A percentile compares a stretch with the other conserved stretches of the same genome.
phyloP scores from a whole-genome alignment of 2,797 vertebrate species.

The Sebastes baramenuke region DNA sequence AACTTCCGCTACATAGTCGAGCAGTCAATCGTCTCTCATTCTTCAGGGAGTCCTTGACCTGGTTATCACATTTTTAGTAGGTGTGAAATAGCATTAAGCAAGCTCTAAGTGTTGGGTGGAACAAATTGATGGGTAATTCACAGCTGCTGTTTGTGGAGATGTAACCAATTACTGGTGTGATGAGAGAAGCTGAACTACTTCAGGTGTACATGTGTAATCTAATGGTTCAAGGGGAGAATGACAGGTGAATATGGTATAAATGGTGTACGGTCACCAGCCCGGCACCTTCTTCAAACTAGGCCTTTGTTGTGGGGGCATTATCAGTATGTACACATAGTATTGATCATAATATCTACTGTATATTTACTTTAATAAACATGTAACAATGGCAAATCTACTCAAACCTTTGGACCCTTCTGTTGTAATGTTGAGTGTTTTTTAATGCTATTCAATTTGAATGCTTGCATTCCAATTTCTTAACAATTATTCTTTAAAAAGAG shows the following conservation, averaged over 20 bases:
- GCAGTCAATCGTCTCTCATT: constrained; percentile 37
- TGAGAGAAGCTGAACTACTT: constrained; percentile 3
- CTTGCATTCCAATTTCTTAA: neutral
- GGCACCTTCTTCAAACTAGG: neutral
- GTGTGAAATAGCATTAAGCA: constrained; percentile 50
- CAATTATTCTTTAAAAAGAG: neutral
- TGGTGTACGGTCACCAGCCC: neutral
- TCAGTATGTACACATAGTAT: neutral
- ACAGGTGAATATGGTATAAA: neutral
- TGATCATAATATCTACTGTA: neutral
- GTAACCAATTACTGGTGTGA: constrained; percentile 37
- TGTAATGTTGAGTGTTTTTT: neutral
- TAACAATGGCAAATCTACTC: neutral
- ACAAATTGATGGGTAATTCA: constrained; percentile 26
- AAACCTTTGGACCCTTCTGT: neutral
- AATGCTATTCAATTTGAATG: neutral
- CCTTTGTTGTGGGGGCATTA: neutral
- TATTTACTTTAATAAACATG: neutral
- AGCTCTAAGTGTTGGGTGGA: constrained; percentile 6
- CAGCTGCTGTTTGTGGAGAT: constrained; percentile 29
- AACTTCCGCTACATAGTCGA: constrained; percentile 42
- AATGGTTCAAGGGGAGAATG: neutral
- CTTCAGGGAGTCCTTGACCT: constrained; percentile 60
- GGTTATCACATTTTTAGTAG: constrained; percentile 52
- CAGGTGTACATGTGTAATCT: neutral